phyloP scores from a whole-genome alignment of 37 sponge, comb jelly and placozoan genomes.

The Ianthella basta region DNA sequence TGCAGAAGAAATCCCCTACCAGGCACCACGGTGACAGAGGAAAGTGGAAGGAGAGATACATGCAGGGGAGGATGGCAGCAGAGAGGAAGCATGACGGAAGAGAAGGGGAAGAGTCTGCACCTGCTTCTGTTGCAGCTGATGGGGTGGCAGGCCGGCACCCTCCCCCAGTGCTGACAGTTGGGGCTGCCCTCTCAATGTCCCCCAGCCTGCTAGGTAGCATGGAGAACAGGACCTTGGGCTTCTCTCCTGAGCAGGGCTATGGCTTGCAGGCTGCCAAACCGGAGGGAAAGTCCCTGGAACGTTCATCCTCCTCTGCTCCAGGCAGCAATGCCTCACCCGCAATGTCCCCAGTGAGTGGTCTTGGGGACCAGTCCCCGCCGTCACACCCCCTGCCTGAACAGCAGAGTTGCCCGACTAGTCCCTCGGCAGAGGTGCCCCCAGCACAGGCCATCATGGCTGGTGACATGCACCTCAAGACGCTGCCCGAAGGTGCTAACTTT shows the following conservation, averaged over 20 bases:
- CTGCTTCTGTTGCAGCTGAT: too few relatives aligned
- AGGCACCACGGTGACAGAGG: too few relatives aligned
- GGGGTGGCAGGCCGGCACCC: too few relatives aligned
- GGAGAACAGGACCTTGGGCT: too few relatives aligned
- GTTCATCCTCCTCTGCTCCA: not conserved
- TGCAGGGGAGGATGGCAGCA: too few relatives aligned
- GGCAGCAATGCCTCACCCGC: not conserved
- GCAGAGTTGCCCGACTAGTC: not conserved
- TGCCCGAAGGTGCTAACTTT: not conserved
- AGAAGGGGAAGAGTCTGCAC: too few relatives aligned
- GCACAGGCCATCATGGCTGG: not conserved
- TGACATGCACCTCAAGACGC: too few relatives aligned
- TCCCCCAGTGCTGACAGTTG: constrained; percentile 8
- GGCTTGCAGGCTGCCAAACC: not conserved
- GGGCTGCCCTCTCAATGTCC: not conserved
- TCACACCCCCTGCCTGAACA: too few relatives aligned
- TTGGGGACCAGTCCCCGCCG: not conserved
- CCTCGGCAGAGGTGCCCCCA: not conserved
- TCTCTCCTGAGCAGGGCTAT: not conserved
- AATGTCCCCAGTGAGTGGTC: not conserved
- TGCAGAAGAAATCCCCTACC: too few relatives aligned
- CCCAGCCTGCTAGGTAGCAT: not conserved
- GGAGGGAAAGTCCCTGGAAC: not conserved
- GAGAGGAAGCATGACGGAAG: too few relatives aligned
- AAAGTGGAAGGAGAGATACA: too few relatives aligned